Conservation (phyloP, 92 coral and sea anemone genomes). For the Porites rus region DNA sequence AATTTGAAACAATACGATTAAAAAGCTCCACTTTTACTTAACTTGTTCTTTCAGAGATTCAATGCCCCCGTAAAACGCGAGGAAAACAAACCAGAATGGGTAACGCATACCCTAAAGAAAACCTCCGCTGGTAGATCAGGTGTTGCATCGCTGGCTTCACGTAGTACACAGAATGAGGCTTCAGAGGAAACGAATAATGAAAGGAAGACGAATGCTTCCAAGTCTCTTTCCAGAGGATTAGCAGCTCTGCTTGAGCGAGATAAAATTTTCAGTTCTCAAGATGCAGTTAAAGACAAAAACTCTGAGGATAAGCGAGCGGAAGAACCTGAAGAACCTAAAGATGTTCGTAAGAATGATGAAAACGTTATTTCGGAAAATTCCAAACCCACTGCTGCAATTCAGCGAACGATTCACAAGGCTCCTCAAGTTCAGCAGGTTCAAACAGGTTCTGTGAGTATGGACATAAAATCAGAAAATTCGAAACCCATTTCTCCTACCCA, state of each 20-base stretch:
- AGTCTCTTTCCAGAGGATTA: conserved; percentile 60
- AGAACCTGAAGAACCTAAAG: neutral
- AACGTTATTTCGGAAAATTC: conserved; percentile 3
- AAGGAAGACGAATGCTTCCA: conserved; percentile 35
- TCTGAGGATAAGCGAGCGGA: conserved; percentile 15
- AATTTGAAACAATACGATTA: neutral
- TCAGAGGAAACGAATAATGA: conserved; percentile 15
- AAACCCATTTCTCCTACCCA: neutral
- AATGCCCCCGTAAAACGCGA: conserved; percentile 18
- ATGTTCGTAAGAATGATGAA: neutral
- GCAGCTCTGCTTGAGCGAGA: conserved; percentile 68
- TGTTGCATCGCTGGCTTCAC: conserved; percentile 26
- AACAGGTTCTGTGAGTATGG: conserved; percentile 9
- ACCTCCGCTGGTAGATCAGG: conserved; percentile 37
- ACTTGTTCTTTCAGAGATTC: conserved; percentile 16
- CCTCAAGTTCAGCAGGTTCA: conserved; percentile 21
- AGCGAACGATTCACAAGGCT: conserved; percentile 1
- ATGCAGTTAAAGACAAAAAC: neutral
- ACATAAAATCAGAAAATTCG: conserved; percentile 7
- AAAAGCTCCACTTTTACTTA: neutral
- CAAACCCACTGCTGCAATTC: neutral
- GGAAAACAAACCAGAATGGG: conserved; percentile 76
- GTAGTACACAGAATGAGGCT: neutral
- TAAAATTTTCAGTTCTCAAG: conserved; percentile 50
- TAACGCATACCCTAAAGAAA: conserved; percentile 52